These are phyloP conservation scores for Tokudaia muenninki DNA, from an alignment of 2,797 vertebrate genomes.

Conservation along the genomic window DNA sequence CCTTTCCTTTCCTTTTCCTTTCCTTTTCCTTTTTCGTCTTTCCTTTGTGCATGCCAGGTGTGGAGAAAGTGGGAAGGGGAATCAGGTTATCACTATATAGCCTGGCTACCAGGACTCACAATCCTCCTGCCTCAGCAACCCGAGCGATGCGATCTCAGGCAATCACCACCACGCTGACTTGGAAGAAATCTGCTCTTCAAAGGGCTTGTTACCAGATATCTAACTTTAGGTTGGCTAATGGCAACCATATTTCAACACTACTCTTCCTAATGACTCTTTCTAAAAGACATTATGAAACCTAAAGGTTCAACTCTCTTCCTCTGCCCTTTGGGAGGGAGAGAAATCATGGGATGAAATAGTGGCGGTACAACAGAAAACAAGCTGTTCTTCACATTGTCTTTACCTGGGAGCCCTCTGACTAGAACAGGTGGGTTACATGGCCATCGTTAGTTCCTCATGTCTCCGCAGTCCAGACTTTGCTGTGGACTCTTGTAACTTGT, in stretches of 20 bases:
- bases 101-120: background rate
- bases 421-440: rapidly evolving
- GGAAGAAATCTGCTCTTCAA: background rate
- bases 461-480: background rate
- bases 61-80: background rate
- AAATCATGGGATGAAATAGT: background rate
- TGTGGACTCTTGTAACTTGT: background rate
- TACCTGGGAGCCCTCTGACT: background rate
- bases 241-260: background rate
- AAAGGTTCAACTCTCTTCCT: background rate
- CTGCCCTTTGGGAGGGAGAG: background rate
- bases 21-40: too few species aligned
- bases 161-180: background rate
- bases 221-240: background rate
- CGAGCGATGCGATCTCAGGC: background rate
- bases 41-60: background rate
- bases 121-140: background rate
- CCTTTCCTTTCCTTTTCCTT: too few species aligned
- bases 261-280: background rate
- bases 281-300: background rate
- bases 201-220: background rate
- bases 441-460: background rate
- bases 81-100: background rate
- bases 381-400: background rate
- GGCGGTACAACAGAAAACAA: background rate